Percentiles rank a stretch among this genome's conserved stretches.
These are phyloP conservation scores for Diachasma alloeum DNA, from an alignment of 1,140 invertebrate species.

Conservation along the genomic window DNA sequence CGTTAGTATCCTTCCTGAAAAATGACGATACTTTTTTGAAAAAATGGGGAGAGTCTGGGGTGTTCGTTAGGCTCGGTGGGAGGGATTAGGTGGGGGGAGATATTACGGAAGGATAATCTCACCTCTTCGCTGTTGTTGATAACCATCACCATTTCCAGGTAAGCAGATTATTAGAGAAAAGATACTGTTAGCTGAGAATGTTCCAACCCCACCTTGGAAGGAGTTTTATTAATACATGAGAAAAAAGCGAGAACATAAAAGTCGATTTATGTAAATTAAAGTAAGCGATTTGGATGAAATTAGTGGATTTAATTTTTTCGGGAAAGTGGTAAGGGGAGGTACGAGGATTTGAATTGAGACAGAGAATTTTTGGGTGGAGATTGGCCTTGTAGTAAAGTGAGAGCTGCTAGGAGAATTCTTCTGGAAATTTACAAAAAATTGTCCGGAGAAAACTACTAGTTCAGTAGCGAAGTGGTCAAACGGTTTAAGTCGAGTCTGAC, in stretches of 20 bases:
- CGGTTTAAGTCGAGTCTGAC: too few relatives aligned
- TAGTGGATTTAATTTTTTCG: too few relatives aligned
- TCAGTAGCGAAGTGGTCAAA: too few relatives aligned
- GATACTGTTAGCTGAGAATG: constrained; percentile 48
- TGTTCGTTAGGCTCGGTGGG: background rate
- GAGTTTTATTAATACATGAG: constrained; percentile 18
- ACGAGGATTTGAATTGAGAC: too few relatives aligned
- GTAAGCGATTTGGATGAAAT: too few relatives aligned
- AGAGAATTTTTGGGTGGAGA: too few relatives aligned
- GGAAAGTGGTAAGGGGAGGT: too few relatives aligned
- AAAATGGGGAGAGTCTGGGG: background rate
- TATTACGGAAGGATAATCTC: constrained; percentile 26
- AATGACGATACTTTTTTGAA: constrained; percentile 18
- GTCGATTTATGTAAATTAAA: constrained; percentile 1
- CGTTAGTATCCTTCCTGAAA: constrained; percentile 69
- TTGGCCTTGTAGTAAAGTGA: too few relatives aligned
- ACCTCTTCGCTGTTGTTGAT: constrained; percentile 42
- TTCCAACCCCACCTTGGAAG: constrained; percentile 48
- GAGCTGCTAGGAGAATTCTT: too few relatives aligned
- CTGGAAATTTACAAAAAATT: too few relatives aligned
- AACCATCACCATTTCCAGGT: constrained; percentile 42
- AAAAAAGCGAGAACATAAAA: constrained; percentile 10
- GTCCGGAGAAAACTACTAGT: too few relatives aligned
- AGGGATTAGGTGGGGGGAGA: background rate
- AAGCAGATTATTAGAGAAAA: constrained; percentile 56